Base-by-base conservation (phyloP, 1,140 invertebrate species). In the Pemphigus obesinymphae region DNA sequence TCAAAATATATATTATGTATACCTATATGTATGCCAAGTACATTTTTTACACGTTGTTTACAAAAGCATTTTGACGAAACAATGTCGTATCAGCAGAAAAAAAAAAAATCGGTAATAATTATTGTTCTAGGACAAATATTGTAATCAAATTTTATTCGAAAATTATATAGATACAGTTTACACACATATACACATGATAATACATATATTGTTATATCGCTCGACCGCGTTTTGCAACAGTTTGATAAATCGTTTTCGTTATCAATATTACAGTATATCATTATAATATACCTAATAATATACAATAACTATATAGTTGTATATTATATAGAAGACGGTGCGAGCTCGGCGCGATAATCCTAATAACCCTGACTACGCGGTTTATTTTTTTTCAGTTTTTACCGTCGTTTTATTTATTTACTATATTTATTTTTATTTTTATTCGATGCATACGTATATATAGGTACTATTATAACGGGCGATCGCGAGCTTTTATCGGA, bases 1-100 rank as follows among this genome's bases (percentile, higher is more conserved):
- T 13, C 17, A 26, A 29, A 29, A 45, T 70, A 70, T n/a, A n/a
- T n/a, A n/a, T n/a, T n/a, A n/a, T n/a, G n/a, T n/a, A n/a, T n/a
- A n/a, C n/a, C n/a, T n/a, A n/a, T n/a, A n/a, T n/a, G 23, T 43
- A 43, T 68, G n/a, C n/a, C 68, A 70, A 70, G 68, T 70, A 29
- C 23, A 45, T 45, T 45, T 70, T 70, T 70, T 43, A 23, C 40
- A 26, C n/a, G 26, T 70, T 45, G 37, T 70, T 43, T 29, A 26
- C 23, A 70, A 70, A 70, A 43, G 66, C 37, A 43, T 43, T 70
- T 43, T 5, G 23, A 70, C 66, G 43, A 70, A 68, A 43, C 66
- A 68, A 68, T 68, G 10, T 26, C 40, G 23, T 45, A 26, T 43
- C 23, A 17, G 37, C 23, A 45, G 43, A 70, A 8, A 45, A 23